A percentile compares a stretch with the other conserved stretches of the same genome.
Conservation (phyloP, 2,797 vertebrate species). For the Gymnothorax reevesii region DNA sequence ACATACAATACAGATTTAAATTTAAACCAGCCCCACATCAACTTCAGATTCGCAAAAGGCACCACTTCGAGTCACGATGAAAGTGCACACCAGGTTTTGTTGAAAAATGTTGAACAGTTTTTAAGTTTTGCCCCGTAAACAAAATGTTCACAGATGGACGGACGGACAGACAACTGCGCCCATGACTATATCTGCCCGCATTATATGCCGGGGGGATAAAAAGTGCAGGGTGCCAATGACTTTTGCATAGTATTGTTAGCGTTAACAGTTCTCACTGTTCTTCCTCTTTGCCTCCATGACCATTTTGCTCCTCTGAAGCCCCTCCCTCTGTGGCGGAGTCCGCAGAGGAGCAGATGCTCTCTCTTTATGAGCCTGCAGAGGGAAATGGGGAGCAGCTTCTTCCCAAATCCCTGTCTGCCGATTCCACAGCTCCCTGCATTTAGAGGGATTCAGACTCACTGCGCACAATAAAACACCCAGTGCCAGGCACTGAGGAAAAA, state of each 20-base stretch:
- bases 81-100: too few species aligned
- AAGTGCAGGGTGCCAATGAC: too few species aligned
- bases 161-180: too few species aligned
- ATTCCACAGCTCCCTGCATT: not conserved
- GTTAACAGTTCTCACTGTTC: not conserved
- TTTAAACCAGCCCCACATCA: too few species aligned
- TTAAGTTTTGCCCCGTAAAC: too few species aligned
- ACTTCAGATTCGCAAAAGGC: too few species aligned
- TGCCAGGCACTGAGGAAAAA: not conserved
- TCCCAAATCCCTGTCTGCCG: not conserved
- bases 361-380: not conserved
- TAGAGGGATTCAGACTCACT: not conserved
- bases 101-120: too few species aligned
- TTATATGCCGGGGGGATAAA: too few species aligned
- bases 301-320: not conserved
- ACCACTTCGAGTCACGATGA: too few species aligned
- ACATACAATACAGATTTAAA: too few species aligned
- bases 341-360: not conserved
- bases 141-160: too few species aligned
- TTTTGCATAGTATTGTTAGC: not conserved
- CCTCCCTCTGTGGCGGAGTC: not conserved
- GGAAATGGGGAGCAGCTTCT: not conserved
- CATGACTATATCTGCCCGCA: too few species aligned
- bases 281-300: not conserved
- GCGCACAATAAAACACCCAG: not conserved